Evolutionary conservation across 2,797 vertebrate species (phyloP).

Genomic region (Pitangus sulphuratus): DNA sequence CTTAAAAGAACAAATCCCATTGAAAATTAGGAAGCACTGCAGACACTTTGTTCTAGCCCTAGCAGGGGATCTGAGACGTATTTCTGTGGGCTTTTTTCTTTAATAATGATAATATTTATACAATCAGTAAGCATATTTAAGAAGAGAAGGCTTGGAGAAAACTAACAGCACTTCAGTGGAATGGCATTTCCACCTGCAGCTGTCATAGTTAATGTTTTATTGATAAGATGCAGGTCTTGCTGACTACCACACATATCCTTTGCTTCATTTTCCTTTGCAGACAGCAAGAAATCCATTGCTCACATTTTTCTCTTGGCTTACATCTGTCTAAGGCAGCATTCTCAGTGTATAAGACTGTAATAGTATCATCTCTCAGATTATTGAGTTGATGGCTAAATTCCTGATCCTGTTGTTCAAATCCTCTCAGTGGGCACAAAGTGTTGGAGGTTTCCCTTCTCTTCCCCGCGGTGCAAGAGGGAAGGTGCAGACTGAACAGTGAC

Average conservation of each 20-base stretch:
- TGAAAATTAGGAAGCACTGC: neutral
- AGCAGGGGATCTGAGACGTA: neutral
- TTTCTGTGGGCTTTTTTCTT: neutral
- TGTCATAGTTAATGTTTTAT: slow-evolving; percentile 1
- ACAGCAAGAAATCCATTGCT: neutral
- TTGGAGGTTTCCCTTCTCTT: neutral
- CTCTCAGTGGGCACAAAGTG: neutral
- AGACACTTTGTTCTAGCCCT: neutral
- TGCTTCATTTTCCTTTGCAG: neutral
- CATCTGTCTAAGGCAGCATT: neutral
- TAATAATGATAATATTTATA: neutral
- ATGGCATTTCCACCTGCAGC: neutral
- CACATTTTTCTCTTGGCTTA: neutral
- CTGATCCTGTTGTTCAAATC: neutral
- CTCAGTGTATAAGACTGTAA: neutral
- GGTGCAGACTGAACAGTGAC: neutral
- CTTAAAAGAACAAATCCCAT: neutral
- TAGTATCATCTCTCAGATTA: neutral
- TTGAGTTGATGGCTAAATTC: neutral
- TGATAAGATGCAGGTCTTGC: slow-evolving; percentile 12
- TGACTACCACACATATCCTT: neutral
- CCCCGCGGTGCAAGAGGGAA: neutral
- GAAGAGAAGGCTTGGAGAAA: neutral
- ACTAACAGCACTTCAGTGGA: neutral
- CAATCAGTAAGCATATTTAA: neutral